A percentile compares a stretch with the other conserved stretches of the same genome.
Evolutionary conservation across 2,113 vertebrate species (phyloP).

Genomic region (Ciconia stormi): DNA sequence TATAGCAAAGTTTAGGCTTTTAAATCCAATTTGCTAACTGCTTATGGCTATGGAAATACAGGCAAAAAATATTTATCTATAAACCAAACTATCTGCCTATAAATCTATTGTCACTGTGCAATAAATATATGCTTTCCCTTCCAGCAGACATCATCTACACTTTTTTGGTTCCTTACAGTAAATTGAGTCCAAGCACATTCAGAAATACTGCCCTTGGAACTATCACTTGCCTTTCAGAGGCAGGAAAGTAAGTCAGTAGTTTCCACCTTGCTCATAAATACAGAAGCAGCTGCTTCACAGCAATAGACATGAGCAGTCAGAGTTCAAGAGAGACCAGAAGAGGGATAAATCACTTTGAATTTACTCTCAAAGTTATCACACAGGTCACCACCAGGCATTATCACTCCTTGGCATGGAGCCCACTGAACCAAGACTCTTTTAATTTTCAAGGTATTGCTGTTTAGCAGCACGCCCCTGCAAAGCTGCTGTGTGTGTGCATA

Average conservation of each 20-base stretch:
- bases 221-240: neutral
- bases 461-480: rapidly evolving
- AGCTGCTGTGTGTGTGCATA: rapidly evolving
- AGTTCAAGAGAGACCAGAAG: neutral
- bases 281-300: neutral
- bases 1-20: constrained; percentile 1
- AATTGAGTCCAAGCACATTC: neutral
- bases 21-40: neutral
- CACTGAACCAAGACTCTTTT: neutral
- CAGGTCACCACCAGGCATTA: neutral
- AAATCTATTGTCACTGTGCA: neutral
- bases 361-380: neutral
- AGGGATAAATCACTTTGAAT: neutral
- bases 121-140: neutral
- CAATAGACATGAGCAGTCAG: neutral
- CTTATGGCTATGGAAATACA: neutral
- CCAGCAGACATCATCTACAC: neutral
- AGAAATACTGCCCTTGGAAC: neutral
- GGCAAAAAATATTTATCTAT: neutral
- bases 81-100: neutral
- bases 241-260: neutral
- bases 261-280: neutral
- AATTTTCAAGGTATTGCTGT: neutral
- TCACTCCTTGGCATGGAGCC: neutral
- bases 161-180: neutral